Base-by-base conservation (phyloP, 1,140 invertebrate genomes). In the Nephotettix cincticeps region DNA sequence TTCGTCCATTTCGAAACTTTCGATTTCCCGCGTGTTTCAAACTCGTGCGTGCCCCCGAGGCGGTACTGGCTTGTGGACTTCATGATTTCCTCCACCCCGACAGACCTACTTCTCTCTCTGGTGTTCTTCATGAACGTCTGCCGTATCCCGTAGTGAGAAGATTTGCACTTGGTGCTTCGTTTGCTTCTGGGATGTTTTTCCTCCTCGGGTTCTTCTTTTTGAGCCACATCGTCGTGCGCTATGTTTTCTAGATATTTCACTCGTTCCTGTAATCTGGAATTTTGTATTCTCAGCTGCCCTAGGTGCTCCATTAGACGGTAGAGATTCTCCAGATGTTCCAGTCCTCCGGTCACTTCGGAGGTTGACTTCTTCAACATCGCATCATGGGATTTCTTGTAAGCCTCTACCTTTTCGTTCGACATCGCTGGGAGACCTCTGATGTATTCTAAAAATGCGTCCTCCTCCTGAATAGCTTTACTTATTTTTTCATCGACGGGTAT, bases 1-100 rank as follows among this genome's bases (percentile, higher is more conserved):
- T 89, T 88, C 1, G 90, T 93, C 92, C 92, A 93, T 76, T 92
- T 92, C 0, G 91, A 93, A 9, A 91, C 84, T 78, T 90, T 87
- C 0, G 84, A 78, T 11, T 73, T 71, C 4, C 11, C 71, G 79
- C 68, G 21, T 11, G 83, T 83, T 23, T 82, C 81, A 0, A 82
- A 81, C 73, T 64, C 54, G 6, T 80, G 81, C 68, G 83, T 82
- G 25, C 28, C 77, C 77, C 54, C 82, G 80, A 13, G 81, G 83
- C 43, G 68, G 45, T 17, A n/a, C 43, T 29, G 17, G 4, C 0
- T 19, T 29, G 61, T 32, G 11, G 45, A n/a, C 23, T 40, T 43
- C 17, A 54, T 58, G 6, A 76, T 70, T 6, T 79, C 76, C 28
- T 84, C 83, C 25, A 81, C 77, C 28, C 80, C 81, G 70, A 85